A percentile compares a stretch with the other conserved stretches of the same genome.
These are phyloP conservation scores for Eueides isabella DNA, from an alignment of 1,140 invertebrate genomes.

Conservation along the genomic window DNA sequence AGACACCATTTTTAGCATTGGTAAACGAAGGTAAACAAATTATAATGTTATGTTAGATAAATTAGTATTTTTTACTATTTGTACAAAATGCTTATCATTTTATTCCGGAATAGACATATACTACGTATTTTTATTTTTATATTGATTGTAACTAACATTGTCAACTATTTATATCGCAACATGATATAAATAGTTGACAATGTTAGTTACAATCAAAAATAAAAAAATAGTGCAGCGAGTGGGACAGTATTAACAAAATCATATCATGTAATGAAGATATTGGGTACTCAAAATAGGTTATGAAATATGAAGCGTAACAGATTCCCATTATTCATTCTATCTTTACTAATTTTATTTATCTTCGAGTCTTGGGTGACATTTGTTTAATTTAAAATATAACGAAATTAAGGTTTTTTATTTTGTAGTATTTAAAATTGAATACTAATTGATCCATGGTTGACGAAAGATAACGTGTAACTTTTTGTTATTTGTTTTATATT, in stretches of 20 bases:
- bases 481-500: too few species aligned
- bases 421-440: too few species aligned
- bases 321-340: neutral
- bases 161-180: slow-evolving; percentile 4
- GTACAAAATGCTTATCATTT: too few species aligned
- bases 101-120: too few species aligned
- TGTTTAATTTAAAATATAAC: too few species aligned
- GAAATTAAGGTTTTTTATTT: too few species aligned
- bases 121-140: neutral
- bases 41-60: neutral
- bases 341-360: too few species aligned
- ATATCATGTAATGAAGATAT: neutral
- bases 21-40: too few species aligned
- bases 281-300: neutral
- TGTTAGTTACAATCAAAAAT: slow-evolving; percentile 3
- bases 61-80: neutral
- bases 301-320: neutral
- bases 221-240: neutral
- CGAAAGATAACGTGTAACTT: too few species aligned
- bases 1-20: too few species aligned
- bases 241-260: neutral
- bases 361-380: too few species aligned
- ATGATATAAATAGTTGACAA: slow-evolving; percentile 2
- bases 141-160: slow-evolving; percentile 7
- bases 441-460: too few species aligned